These are phyloP conservation scores for Podabrus alpinus DNA, from an alignment of 2,888 invertebrate species.

Conservation along the genomic window DNA sequence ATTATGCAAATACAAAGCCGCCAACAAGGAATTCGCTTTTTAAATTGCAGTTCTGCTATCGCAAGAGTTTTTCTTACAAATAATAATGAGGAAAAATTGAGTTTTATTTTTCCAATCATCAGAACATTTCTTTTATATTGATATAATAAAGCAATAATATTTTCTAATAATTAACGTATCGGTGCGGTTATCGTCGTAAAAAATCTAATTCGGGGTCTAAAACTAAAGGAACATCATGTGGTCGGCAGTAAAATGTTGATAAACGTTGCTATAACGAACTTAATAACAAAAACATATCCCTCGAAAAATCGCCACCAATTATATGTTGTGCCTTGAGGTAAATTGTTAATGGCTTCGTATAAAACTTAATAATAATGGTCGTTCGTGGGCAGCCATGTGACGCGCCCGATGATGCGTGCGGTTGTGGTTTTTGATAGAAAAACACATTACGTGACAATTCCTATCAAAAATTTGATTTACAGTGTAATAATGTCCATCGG, in stretches of 20 bases:
- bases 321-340: conserved; percentile 23
- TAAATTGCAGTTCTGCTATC: conserved; percentile 51
- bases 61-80: conserved; percentile 44
- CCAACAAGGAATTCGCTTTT: conserved; percentile 51
- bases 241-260: conserved; percentile 31
- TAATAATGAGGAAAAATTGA: conserved; percentile 33
- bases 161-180: neutral
- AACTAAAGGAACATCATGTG: conserved; percentile 15
- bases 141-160: neutral
- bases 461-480: neutral
- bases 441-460: conserved; percentile 24
- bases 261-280: conserved; percentile 25
- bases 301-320: conserved; percentile 31
- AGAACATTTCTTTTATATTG: neutral
- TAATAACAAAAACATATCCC: conserved; percentile 21
- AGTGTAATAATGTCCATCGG: neutral
- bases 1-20: conserved; percentile 53
- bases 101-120: neutral
- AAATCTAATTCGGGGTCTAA: neutral
- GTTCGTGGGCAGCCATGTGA: conserved; percentile 22
- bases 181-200: neutral
- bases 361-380: conserved; percentile 27
- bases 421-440: conserved; percentile 26
- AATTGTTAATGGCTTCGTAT: conserved; percentile 28
- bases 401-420: conserved; percentile 27